A percentile compares a stretch with the other conserved stretches of the same genome.
Conservation (phyloP, 2,797 vertebrate genomes). For the Delichon dasypus region DNA sequence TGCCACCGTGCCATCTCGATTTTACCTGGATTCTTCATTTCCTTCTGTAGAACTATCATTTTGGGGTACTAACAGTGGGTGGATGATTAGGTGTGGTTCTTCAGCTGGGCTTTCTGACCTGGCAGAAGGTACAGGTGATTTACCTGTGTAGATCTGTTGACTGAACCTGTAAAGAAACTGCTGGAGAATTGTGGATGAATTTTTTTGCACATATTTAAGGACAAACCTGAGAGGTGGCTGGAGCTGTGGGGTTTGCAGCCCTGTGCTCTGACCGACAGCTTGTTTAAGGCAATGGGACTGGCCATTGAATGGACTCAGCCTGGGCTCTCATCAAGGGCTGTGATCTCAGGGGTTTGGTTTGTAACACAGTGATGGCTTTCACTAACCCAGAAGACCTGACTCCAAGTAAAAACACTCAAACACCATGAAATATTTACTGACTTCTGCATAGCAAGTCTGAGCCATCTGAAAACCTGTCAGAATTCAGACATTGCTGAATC, state of each 20-base stretch:
- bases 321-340: not conserved
- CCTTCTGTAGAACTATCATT: not conserved
- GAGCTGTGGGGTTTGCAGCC: not conserved
- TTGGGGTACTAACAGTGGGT: not conserved
- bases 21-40: not conserved
- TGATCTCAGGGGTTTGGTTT: not conserved
- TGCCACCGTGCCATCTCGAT: not conserved
- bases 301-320: not conserved
- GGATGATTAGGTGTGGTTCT: not conserved
- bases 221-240: not conserved
- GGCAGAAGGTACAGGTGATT: not conserved
- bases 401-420: slow-evolving; percentile 42
- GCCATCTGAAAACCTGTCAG: slow-evolving; percentile 44
- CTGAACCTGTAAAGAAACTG: not conserved
- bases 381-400: not conserved
- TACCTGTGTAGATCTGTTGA: not conserved
- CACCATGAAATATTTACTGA: slow-evolving; percentile 65
- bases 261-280: not conserved
- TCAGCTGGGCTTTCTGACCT: not conserved
- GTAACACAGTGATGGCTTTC: not conserved
- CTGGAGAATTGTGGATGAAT: not conserved
- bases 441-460: slow-evolving; percentile 1
- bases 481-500: not conserved
- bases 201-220: not conserved
- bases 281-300: not conserved